Evolutionary conservation across 2,797 vertebrate species (phyloP), one percentile per base, ranked within the genome.

Genomic region (Rhabdomys pumilio): DNA sequence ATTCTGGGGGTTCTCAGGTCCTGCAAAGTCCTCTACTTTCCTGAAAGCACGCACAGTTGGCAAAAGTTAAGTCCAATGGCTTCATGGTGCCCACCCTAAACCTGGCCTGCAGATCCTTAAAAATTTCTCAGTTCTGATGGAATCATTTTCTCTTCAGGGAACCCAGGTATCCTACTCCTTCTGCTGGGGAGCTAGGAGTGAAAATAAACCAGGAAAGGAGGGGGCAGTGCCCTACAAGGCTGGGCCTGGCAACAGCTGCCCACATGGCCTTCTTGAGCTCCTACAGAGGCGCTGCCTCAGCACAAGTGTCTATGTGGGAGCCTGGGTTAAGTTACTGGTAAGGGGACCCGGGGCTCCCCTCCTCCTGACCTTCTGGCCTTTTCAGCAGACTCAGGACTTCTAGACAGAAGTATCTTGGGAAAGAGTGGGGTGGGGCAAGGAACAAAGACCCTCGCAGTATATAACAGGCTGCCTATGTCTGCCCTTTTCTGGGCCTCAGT

Each of bases 201-300:
- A 97, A 97, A 97, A 94, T 91, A 95, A 92, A 84, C 75, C 82
- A 22, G 86, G 82, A 59, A 91, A 76, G 80, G 69, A 83, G 67
- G 65, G 86, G 59, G 79, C 24, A 83, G 83, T 15, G 73, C 95
- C 96, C 90, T 81, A 82, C 53, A 94, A 93, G 97, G 96, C 94
- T 91, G 92, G 55, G 90, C 53, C 85, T 55, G 77, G 92, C 85
- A 91, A 72, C 90, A 90, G 90, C 77, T 91, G 87, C 97, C 92
- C 96, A n/a, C 24, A 53, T 83, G 90, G 69, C 90, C 92, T 88
- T 22, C 59, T 86, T 61, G 17, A 57, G 83, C 53, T 89, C 82
- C 91, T 75, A 61, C 38, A 69, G 83, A 97, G 94, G 69, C 1
- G 96, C 98, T 97, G 97, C 69, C 88, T 98, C 97, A 98, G 97